Base-by-base conservation (phyloP, 1,140 invertebrate genomes). In the Conopomorpha cramerella region DNA sequence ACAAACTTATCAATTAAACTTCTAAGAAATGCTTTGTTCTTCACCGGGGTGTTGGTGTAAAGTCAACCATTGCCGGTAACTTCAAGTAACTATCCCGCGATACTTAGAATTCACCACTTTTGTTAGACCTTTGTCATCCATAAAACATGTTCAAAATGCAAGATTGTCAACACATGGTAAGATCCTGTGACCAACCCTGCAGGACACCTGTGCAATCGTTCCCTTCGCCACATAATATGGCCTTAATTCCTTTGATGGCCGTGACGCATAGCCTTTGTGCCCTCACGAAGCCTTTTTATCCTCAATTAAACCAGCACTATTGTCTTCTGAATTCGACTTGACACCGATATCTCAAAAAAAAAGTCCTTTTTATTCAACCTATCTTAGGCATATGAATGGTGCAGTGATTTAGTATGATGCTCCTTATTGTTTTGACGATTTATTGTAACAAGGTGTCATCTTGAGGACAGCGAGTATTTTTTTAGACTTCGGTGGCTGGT, bases 151-250 rank as follows among this genome's bases (percentile, higher is more conserved):
- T n/a, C n/a, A n/a, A n/a, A n/a, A n/a, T n/a, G n/a, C n/a, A n/a
- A n/a, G n/a, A n/a, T n/a, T n/a, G n/a, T n/a, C n/a, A n/a, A n/a
- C n/a, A n/a, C n/a, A n/a, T n/a, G n/a, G n/a, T n/a, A n/a, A n/a
- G n/a, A n/a, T n/a, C n/a, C n/a, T n/a, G n/a, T n/a, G n/a, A n/a
- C n/a, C n/a, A n/a, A n/a, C n/a, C n/a, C n/a, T n/a, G 30, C 14
- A 7, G 52, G 49, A 61, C 67, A 72, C 64, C 64, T 72, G 67
- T 72, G 63, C 70, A 70, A 70, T 60, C 67, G 61, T 70, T 68
- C 65, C 67, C 67, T 43, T 58, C n/a, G n/a, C 41, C 41, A 52
- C 45, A 72, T 72, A 72, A 72, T 72, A 67, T 68, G 50, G 46
- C 54, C 58, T 65, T 72, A 72, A 72, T 72, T 64, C 59, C 36